Base-by-base conservation (phyloP, 2,113 vertebrate species). In the Oenanthe oenanthe region DNA sequence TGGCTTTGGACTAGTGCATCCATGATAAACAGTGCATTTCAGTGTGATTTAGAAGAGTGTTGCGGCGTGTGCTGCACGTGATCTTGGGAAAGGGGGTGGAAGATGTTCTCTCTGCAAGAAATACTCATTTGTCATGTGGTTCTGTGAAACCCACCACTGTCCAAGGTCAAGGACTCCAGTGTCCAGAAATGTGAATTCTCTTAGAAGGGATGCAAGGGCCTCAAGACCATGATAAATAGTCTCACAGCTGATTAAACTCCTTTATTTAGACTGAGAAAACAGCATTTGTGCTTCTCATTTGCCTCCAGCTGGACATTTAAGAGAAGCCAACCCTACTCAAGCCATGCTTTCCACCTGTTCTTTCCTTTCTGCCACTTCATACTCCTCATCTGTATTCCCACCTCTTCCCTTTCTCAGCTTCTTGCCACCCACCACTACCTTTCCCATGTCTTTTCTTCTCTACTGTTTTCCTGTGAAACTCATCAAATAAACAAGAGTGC, bases 141-240 rank as follows among this genome's bases (percentile, higher is more conserved):
- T 97, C 86, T 96, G 60, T 94, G 88, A 96, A 95, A 77, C 81
- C 87, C 29, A 53, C 79, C 90, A 77, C 84, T 87, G 36, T 82
- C 89, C 94, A 98, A 98, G 97, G 97, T 98, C 97, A 98, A 97
- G 95, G 97, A 96, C 95, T 96, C 50, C 89, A 91, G 89, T 89
- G 84, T 96, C 97, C 95, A 97, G 86, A 97, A 97, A 95, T 70
- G 80, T 91, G 88, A 96, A 76, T 91, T 96, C 89, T 97, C 82
- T 82, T 90, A 93, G 87, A 95, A 87, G 68, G 83, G 73, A 79
- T 85, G 78, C 26, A 47, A 94, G 83, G 92, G 74, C 89, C 95
- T 93, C 92, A 93, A 91, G 87, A 93, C 31, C 76, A 72, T 97
- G 96, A 97, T 96, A 95, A 98, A 97, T 97, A 95, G 93, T 91